These are phyloP conservation scores for Agelaius tricolor DNA, from an alignment of 2,113 vertebrate genomes.

Conservation along the genomic window DNA sequence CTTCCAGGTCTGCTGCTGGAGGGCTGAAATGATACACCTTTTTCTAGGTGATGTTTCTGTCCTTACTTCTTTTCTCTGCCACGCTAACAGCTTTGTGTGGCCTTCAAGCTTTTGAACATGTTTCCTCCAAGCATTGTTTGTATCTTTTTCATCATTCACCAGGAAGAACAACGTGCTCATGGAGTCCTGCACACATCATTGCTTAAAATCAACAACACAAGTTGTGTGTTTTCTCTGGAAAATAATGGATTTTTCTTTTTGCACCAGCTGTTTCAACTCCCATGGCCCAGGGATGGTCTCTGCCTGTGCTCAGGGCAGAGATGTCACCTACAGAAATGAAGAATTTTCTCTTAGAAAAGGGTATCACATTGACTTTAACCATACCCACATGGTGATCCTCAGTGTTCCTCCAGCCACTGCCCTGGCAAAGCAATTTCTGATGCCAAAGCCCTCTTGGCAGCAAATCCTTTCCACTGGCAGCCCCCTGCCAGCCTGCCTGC, in stretches of 20 bases:
- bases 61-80: neutral
- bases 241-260: neutral
- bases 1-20: neutral
- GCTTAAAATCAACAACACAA: neutral
- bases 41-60: neutral
- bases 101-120: neutral
- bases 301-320: neutral
- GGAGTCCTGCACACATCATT: fast-evolving
- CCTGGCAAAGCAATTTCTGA: neutral
- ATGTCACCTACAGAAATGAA: neutral
- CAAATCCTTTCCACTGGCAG: neutral
- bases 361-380: too few relatives aligned
- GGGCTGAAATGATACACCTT: neutral
- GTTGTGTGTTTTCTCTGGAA: neutral
- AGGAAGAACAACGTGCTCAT: fast-evolving
- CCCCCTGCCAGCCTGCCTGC: neutral
- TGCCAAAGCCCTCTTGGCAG: neutral
- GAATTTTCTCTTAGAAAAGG: neutral
- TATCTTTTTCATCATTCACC: neutral
- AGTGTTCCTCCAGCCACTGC: neutral
- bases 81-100: fast-evolving
- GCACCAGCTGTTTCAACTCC: neutral
- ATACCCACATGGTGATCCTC: fast-evolving
- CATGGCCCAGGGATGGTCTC: neutral
- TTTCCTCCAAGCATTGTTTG: neutral